Evolutionary conservation across 2,888 invertebrate genomes (phyloP).

Genomic region (Lottia scabra): DNA sequence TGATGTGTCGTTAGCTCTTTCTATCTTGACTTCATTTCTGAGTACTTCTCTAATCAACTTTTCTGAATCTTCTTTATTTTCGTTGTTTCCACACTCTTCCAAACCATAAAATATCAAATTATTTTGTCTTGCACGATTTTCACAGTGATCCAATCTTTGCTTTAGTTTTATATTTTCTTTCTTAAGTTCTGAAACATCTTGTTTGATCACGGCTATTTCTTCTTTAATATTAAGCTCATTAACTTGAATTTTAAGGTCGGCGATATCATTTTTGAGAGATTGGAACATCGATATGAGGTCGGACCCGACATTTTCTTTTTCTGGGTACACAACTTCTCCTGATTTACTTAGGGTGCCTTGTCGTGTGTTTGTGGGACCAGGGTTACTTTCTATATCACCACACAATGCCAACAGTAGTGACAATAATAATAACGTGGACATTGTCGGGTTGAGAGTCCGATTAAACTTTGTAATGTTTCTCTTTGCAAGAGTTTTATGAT

Average conservation of each 20-base stretch:
- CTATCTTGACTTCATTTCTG: neutral
- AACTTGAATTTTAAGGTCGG: neutral
- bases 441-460: neutral
- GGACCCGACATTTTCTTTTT: neutral
- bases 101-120: neutral
- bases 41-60: neutral
- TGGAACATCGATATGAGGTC: neutral
- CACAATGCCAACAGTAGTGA: neutral
- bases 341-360: neutral
- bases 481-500: neutral
- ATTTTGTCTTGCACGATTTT: neutral
- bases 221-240: neutral
- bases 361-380: neutral
- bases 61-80: neutral
- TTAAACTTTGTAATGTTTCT: neutral
- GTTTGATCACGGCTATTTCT: neutral
- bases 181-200: neutral
- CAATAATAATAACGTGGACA: neutral
- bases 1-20: neutral
- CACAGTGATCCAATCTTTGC: neutral
- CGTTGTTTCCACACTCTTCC: neutral
- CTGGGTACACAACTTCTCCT: neutral
- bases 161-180: neutral
- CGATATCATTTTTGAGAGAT: neutral
- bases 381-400: neutral